These are phyloP conservation scores for Pachyramphus minor DNA, from an alignment of 2,113 vertebrate species.

Conservation along the genomic window DNA sequence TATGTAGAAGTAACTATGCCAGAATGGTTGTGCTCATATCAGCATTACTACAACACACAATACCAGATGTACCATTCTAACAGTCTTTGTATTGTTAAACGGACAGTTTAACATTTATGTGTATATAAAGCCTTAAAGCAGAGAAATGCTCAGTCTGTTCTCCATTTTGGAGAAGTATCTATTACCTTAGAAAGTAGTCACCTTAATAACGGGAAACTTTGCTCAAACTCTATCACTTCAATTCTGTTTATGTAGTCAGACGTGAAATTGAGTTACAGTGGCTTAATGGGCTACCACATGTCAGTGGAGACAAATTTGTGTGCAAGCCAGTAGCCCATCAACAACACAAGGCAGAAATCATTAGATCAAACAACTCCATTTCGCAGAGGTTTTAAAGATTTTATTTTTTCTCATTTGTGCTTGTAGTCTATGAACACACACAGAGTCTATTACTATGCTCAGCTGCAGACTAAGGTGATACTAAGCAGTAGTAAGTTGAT, in stretches of 20 bases:
- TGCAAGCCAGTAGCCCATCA: background rate
- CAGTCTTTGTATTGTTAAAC: background rate
- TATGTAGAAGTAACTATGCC: background rate
- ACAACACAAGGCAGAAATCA: background rate
- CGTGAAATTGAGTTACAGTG: slow-evolving; percentile 27
- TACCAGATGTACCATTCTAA: background rate
- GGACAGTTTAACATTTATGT: background rate
- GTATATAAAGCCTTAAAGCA: background rate
- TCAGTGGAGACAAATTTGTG: background rate
- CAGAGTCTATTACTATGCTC: background rate
- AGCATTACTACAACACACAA: background rate
- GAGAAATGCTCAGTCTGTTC: background rate
- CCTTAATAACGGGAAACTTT: background rate
- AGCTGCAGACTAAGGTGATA: background rate
- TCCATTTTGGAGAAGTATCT: background rate
- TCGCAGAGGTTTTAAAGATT: background rate
- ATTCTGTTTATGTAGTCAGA: slow-evolving; percentile 18
- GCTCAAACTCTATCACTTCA: background rate
- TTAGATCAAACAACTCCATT: background rate
- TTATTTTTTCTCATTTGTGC: background rate
- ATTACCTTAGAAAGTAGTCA: background rate
- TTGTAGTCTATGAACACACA: background rate
- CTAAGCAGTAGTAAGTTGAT: background rate
- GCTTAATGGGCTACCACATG: background rate
- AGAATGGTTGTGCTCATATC: background rate